These are phyloP conservation scores for Cerastis rubricosa DNA, from an alignment of 2,888 invertebrate species.

Conservation along the genomic window DNA sequence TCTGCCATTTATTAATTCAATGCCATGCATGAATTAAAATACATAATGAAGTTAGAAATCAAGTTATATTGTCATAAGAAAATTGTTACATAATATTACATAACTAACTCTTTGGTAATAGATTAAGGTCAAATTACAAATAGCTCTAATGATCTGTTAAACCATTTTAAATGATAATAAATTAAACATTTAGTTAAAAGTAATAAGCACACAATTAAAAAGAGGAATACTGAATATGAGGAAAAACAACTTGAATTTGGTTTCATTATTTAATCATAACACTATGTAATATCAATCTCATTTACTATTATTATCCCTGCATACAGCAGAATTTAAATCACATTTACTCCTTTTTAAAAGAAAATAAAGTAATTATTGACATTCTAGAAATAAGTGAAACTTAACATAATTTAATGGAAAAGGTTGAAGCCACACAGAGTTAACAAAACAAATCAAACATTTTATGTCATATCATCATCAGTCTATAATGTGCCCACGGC, in stretches of 20 bases:
- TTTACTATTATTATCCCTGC: neutral
- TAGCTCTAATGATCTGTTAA: neutral
- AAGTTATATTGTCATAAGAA: neutral
- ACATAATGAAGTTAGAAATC: neutral
- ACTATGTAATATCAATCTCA: neutral
- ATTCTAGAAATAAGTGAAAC: neutral
- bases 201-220: neutral
- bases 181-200: neutral
- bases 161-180: neutral
- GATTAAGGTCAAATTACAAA: neutral
- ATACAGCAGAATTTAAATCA: neutral
- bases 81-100: neutral
- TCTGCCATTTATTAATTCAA: constrained; percentile 27
- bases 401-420: neutral
- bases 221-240: neutral
- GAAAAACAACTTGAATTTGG: constrained; percentile 3
- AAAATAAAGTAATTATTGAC: neutral
- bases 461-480: neutral
- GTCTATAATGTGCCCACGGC: no score
- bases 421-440: neutral
- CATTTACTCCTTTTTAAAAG: neutral
- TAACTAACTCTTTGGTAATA: neutral
- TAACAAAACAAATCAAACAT: neutral
- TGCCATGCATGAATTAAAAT: constrained; percentile 35
- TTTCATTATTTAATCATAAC: neutral